Evolutionary conservation across 2,888 invertebrate species (phyloP), one percentile per base, ranked within the genome.

Genomic region (Prenolepis imparis): DNA sequence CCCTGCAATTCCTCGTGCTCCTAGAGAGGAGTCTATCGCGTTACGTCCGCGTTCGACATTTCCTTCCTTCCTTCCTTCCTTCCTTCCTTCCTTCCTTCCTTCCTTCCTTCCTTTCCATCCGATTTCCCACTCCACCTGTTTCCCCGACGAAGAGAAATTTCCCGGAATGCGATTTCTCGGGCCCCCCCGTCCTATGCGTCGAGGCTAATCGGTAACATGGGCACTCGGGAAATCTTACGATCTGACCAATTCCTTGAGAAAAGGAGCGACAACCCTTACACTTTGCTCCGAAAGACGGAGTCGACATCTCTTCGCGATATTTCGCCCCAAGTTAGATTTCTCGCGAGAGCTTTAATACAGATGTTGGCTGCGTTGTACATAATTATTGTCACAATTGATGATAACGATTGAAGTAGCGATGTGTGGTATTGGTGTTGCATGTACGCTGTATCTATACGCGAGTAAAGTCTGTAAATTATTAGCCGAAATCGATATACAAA

Each of bases 131-230:
- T 82, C 80, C 57, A 67, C 66, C 83, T 80, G 64, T 84, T 78
- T 63, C 63, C 82, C 24, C 61, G 61, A 67, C 82, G 77, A 63
- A 44, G 67, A 48, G 64, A 24, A 75, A 72, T 83, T 57, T 57
- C 78, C 68, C 18, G 57, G 68, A 61, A 59, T 28, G 64, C 83
- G 78, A 61, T 75, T 70, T n/a, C 52, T 66, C 48, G 52, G 3
- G n/a, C n/a, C n/a, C n/a, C n/a, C n/a, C 66, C 55, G 28, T 75
- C 21, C 63, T 75, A 48, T 63, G 70, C 77, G 18, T 82, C 55
- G 39, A 59, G 88, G 83, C 90, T 90, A 90, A 90, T 90, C 90
- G 90, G 89, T 87, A 74, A 80, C 88, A 84, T 78, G 66, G 89
- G 84, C 63, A 86, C 83, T 63, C 83, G 72, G 86, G 82, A 87